Conservation (phyloP, 2,113 vertebrate genomes). For the Nothobranchius furzeri region DNA sequence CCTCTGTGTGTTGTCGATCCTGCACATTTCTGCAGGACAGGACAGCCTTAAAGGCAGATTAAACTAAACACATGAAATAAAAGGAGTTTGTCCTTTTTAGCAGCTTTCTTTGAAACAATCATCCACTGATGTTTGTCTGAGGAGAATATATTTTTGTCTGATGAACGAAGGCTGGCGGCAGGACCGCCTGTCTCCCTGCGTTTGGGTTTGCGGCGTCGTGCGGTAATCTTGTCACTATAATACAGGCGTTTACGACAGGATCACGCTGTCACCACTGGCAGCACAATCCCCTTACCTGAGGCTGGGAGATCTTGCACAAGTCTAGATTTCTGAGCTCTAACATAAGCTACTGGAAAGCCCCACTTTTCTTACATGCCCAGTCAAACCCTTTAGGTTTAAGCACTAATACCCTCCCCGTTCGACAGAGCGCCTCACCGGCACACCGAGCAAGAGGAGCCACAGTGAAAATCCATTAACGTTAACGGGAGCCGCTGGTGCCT, state of each 20-base stretch:
- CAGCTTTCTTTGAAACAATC: slow-evolving; percentile 51
- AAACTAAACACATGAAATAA: slow-evolving; percentile 31
- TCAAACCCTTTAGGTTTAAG: slow-evolving; percentile 65
- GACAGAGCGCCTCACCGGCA: slow-evolving; percentile 24
- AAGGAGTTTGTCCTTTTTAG: slow-evolving; percentile 43
- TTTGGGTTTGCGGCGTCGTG: slow-evolving; percentile 36
- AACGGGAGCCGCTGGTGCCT: slow-evolving; percentile 40
- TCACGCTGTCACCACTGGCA: slow-evolving; percentile 72
- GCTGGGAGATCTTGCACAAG: slow-evolving; percentile 55
- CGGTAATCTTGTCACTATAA: slow-evolving; percentile 73
- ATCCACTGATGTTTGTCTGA: slow-evolving; percentile 46
- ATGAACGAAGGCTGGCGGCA: slow-evolving; percentile 58
- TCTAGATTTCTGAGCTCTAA: slow-evolving; percentile 58
- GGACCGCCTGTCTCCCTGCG: slow-evolving; percentile 42
- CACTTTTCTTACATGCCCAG: slow-evolving; percentile 70
- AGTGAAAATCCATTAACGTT: slow-evolving; percentile 49
- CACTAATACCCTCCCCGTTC: slow-evolving; percentile 47
- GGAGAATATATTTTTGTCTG: slow-evolving; percentile 59
- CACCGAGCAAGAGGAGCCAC: slow-evolving; percentile 19
- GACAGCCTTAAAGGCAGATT: slow-evolving; percentile 42
- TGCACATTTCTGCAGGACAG: slow-evolving; percentile 22
- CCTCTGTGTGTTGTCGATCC: slow-evolving; percentile 11
- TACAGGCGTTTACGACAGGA: slow-evolving; percentile 69
- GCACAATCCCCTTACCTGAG: slow-evolving; percentile 74
- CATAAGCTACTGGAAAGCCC: slow-evolving; percentile 64